Conservation (phyloP, 2,113 vertebrate genomes). For the Cololabis saira region DNA sequence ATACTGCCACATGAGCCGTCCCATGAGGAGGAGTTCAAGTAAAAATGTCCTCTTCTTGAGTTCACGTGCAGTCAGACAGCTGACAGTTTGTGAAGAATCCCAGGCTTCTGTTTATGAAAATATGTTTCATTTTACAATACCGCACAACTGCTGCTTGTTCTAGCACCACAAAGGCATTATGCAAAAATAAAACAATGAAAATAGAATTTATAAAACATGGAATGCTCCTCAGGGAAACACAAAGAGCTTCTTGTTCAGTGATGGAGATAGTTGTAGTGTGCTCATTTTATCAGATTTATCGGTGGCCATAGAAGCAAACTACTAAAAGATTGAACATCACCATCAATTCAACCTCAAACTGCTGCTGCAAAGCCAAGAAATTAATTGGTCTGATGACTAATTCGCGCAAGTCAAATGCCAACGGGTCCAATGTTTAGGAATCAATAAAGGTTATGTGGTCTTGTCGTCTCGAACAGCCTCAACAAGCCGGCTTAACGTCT, state of each 20-base stretch:
- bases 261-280: constrained; percentile 28
- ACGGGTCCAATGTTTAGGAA: constrained; percentile 25
- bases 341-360: background rate
- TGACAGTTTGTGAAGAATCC: too few relatives aligned
- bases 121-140: background rate
- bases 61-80: too few relatives aligned
- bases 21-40: too few relatives aligned
- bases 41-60: too few relatives aligned
- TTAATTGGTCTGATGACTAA: background rate
- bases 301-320: background rate
- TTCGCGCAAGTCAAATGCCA: background rate
- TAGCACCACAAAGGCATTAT: too few relatives aligned
- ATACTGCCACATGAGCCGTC: too few relatives aligned
- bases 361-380: too few relatives aligned
- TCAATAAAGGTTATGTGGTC: constrained; percentile 77
- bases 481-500: constrained; percentile 84
- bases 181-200: background rate
- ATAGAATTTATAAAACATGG: background rate
- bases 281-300: background rate
- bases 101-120: too few relatives aligned
- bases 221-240: background rate
- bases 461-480: constrained; percentile 85
- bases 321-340: background rate
- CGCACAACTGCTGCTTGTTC: constrained; percentile 1
- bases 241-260: background rate